phyloP scores from a whole-genome alignment of 2,888 invertebrate species.

The Polydrusus cervinus region DNA sequence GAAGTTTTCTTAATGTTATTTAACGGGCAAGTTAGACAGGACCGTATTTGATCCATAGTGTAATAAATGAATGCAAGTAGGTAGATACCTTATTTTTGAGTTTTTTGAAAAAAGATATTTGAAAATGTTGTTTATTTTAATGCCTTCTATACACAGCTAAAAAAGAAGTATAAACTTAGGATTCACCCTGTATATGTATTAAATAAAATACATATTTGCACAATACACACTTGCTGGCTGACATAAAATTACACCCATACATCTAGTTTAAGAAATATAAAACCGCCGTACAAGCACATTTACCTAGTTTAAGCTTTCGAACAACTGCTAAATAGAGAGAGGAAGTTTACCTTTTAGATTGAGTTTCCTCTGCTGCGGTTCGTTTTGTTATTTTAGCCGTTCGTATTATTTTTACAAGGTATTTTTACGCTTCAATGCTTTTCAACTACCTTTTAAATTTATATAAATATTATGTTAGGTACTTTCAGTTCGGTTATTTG shows the following conservation, averaged over 20 bases:
- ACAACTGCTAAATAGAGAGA: constrained; percentile 32
- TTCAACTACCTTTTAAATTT: constrained; percentile 33
- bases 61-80: too few relatives aligned
- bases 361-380: constrained; percentile 40
- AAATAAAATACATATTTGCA: too few relatives aligned
- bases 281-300: constrained; percentile 25
- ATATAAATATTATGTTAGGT: constrained; percentile 35
- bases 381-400: constrained; percentile 52
- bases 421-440: constrained; percentile 44
- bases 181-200: too few relatives aligned
- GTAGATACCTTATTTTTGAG: too few relatives aligned
- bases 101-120: too few relatives aligned
- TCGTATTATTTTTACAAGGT: constrained; percentile 51
- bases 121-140: too few relatives aligned
- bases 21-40: too few relatives aligned
- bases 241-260: constrained; percentile 19
- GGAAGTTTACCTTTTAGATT: constrained; percentile 54
- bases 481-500: constrained; percentile 10
- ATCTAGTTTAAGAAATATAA: constrained; percentile 32
- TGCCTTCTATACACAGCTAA: too few relatives aligned
- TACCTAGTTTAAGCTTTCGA: constrained; percentile 36
- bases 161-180: too few relatives aligned
- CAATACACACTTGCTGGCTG: neutral
- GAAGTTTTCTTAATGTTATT: too few relatives aligned
- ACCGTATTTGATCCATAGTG: too few relatives aligned